Base-by-base conservation (phyloP, 2,113 vertebrate genomes). In the Orycteropus afer region DNA sequence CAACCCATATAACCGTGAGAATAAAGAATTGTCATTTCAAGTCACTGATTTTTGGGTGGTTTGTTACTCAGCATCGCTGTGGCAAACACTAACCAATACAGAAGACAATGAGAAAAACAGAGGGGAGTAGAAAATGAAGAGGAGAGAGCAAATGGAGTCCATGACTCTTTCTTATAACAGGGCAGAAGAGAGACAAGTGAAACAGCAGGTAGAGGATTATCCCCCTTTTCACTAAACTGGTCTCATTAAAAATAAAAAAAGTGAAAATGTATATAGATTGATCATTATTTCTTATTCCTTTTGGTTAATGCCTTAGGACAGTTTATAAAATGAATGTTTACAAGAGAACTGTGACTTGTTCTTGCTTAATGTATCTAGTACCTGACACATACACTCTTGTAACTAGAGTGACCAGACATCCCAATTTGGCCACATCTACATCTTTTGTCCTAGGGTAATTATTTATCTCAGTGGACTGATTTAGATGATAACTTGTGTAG, bases 281-380 rank as follows among this genome's bases (percentile, higher is more conserved):
- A 23, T 23, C 5, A 82, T 84, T 83, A 63, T 65, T 81, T 91
- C 63, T 89, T 57, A 73, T 53, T 79, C 29, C 42, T 8, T 80
- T 92, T 76, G 63, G 57, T 80, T 92, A 78, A 77, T 77, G 42
- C 51, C 40, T 93, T 90, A 86, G 57, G 63, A 51, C 40, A 61
- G 84, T 93, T 93, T 57, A 89, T 53, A 78, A 94, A 93, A 93
- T 73, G 86, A 32, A 40, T 59, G 14, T 95, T 92, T 86, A 59
- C 17, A 53, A 80, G 3, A 69, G 42, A 95, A 25, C 10, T 59
- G n/a, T n/a, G n/a, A n/a, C n/a, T n/a, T n/a, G n/a, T n/a, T n/a
- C n/a, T n/a, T n/a, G n/a, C n/a, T n/a, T n/a, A n/a, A n/a, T n/a
- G n/a, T n/a, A n/a, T n/a, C n/a, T n/a, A n/a, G n/a, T n/a, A n/a